phyloP scores from a whole-genome alignment of 2,113 vertebrate species.

The Chaetura pelagica region DNA sequence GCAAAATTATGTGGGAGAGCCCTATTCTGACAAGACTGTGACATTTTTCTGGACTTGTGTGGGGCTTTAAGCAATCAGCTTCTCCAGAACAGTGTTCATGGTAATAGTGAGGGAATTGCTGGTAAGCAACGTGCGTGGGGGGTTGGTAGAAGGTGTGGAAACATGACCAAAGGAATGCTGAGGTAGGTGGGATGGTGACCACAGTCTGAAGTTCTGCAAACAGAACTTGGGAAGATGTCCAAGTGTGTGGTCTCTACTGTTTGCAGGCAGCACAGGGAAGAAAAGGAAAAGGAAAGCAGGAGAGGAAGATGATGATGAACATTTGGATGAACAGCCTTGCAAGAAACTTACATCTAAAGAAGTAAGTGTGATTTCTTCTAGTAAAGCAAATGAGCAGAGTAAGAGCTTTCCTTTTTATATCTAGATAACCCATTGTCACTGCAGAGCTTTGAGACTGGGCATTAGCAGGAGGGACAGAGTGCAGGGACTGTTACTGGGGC shows the following conservation, averaged over 20 bases:
- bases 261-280: slow-evolving; percentile 62
- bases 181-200: background rate
- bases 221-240: background rate
- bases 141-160: background rate
- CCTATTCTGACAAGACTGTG: background rate
- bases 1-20: background rate
- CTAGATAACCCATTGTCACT: rapidly evolving
- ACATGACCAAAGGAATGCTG: background rate
- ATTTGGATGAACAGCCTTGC: background rate
- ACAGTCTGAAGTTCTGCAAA: background rate
- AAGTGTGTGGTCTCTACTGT: background rate
- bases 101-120: background rate
- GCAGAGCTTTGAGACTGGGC: background rate
- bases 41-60: background rate
- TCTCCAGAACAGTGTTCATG: background rate
- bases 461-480: background rate
- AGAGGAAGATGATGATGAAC: slow-evolving; percentile 63
- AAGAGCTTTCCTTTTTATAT: background rate
- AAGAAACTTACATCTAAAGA: slow-evolving; percentile 89
- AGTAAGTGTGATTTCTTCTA: slow-evolving; percentile 69
- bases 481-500: background rate
- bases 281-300: slow-evolving; percentile 84
- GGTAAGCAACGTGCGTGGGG: background rate
- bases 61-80: background rate
- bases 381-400: background rate